Percentiles rank a stretch among this genome's conserved stretches.
Evolutionary conservation across 2,797 vertebrate genomes (phyloP).

Genomic region (Acanthopagrus latus): DNA sequence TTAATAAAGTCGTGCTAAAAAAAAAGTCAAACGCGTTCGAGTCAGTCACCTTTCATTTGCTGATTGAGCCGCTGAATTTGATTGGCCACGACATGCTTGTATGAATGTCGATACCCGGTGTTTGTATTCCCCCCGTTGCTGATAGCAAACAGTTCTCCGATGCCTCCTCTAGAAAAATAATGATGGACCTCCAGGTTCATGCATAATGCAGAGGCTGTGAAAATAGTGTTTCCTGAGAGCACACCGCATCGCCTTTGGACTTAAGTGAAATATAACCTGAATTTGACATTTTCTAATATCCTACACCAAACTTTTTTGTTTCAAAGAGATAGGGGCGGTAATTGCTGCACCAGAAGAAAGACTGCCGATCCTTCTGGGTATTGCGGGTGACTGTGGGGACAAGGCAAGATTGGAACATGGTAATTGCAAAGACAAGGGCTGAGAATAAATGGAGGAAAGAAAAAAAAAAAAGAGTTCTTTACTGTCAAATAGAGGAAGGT

Average conservation of each 20-base stretch:
- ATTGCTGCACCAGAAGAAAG: conserved; percentile 88
- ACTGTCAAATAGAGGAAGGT: conserved; percentile 87
- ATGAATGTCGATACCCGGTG: conserved; percentile 40
- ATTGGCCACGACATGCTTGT: not conserved
- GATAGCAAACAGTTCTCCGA: conserved; percentile 60
- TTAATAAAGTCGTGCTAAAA: conserved; percentile 69
- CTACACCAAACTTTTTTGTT: conserved; percentile 88
- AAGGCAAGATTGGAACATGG: conserved; percentile 86
- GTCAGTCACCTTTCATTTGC: conserved; percentile 41
- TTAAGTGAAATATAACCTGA: conserved; percentile 89
- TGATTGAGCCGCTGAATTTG: conserved; percentile 56
- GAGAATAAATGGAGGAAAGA: conserved; percentile 82
- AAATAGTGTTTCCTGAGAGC: conserved; percentile 79
- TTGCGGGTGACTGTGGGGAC: conserved; percentile 88
- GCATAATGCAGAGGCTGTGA: conserved; percentile 81
- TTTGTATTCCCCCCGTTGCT: conserved; percentile 40
- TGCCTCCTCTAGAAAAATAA: conserved; percentile 70
- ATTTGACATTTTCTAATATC: conserved; percentile 91
- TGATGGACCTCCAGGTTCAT: conserved; percentile 81
- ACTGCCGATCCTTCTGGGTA: conserved; percentile 86
- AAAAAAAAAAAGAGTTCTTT: conserved; percentile 75
- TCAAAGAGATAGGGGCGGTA: conserved; percentile 86
- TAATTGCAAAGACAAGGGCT: conserved; percentile 89
- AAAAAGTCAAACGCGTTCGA: conserved; percentile 39
- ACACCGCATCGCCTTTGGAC: conserved; percentile 80